phyloP scores from a whole-genome alignment of 2,888 invertebrate species.

The Eurois occulta region DNA sequence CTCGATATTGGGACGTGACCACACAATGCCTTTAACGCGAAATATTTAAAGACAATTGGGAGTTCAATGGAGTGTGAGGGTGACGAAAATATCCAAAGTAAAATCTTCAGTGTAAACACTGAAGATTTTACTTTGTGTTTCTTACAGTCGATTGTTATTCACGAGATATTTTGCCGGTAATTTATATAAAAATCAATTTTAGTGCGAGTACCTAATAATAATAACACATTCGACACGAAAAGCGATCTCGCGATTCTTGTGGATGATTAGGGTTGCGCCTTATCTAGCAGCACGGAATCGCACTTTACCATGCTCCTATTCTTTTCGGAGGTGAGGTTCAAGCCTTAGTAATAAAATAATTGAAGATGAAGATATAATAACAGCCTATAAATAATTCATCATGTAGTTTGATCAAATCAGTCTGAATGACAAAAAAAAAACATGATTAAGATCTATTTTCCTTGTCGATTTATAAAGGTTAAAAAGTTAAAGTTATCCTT shows the following conservation, averaged over 20 bases:
- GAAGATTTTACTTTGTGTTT: too few species aligned
- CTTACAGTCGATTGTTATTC: not conserved
- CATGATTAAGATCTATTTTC: not conserved
- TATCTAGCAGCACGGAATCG: not conserved
- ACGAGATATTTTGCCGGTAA: not conserved
- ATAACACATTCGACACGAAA: not conserved
- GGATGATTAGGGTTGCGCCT: not conserved
- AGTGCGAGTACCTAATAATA: not conserved
- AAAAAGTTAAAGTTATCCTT: not conserved
- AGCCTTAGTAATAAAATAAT: not conserved
- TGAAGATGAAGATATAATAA: conserved; percentile 8
- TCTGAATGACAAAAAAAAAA: not conserved
- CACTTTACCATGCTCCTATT: not conserved
- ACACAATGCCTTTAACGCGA: conserved; percentile 20
- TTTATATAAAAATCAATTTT: not conserved
- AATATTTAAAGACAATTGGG: conserved; percentile 7
- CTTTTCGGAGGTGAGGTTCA: not conserved
- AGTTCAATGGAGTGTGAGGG: not conserved
- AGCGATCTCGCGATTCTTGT: not conserved
- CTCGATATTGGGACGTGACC: conserved; percentile 12
- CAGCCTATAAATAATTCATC: not conserved
- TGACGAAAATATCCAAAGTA: not conserved
- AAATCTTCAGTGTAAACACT: not conserved
- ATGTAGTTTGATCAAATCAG: not conserved
- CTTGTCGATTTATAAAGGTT: not conserved